Conservation (phyloP, 2,113 vertebrate genomes). For the Malurus alboscapulatus region DNA sequence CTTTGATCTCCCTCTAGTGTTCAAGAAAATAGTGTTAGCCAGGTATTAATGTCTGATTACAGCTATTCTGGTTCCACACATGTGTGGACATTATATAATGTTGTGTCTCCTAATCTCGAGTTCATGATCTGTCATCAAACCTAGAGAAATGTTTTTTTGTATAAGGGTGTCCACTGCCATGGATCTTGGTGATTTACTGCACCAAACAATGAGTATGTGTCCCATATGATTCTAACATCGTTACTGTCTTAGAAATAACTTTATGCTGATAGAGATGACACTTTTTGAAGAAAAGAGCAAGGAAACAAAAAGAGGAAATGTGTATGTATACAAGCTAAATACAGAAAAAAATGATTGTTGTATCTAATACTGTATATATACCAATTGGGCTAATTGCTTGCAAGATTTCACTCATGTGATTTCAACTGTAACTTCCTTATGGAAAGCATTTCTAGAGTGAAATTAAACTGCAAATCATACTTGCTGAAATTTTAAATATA, state of each 20-base stretch:
- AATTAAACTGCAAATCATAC: not conserved
- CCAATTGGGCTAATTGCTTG: not conserved
- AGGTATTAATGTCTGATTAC: not conserved
- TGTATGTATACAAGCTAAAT: not conserved
- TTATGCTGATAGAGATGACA: not conserved
- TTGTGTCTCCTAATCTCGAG: not conserved
- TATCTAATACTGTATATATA: not conserved
- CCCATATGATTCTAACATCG: fast-evolving
- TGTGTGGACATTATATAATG: not conserved
- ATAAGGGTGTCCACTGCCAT: not conserved
- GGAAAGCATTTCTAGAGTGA: not conserved
- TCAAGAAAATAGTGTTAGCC: not conserved
- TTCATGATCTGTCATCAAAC: not conserved
- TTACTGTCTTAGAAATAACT: not conserved
- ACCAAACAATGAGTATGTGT: not conserved
- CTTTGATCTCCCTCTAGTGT: slow-evolving; percentile 66
- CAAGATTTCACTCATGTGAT: not conserved
- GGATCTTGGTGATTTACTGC: not conserved
- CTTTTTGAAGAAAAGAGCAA: not conserved
- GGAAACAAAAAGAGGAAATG: fast-evolving
- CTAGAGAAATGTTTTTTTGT: not conserved
- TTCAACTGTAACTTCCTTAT: not conserved
- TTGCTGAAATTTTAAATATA: not conserved
- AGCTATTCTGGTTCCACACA: not conserved
- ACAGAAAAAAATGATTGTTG: not conserved